Base-by-base conservation (phyloP, 2,888 invertebrate species). In the Abrostola triplasia region DNA sequence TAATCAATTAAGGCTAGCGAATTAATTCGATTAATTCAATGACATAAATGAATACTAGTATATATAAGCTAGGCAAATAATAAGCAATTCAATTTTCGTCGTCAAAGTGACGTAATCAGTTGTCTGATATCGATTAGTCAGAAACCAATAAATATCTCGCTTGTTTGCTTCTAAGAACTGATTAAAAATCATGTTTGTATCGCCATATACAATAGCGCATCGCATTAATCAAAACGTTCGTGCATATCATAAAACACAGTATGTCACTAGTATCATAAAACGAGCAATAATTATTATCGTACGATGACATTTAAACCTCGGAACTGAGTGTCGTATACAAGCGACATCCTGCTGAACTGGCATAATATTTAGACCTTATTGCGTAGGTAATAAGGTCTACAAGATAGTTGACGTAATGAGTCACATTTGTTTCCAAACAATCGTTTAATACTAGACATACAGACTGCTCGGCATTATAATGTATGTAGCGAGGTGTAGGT, bases 231-330 rank as follows among this genome's bases (percentile, higher is more conserved):
- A 79, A 53, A 53, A 10, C 36, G 49, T 35, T 36, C 44, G 40
- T 50, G 50, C 40, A 40, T 49, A 59, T 59, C 62, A 63, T 79
- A 64, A 76, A 79, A 68, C 63, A 73, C 69, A 65, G 41, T 65
- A 73, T 66, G 70, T 62, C 70, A 67, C 52, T 70, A 68, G 63
- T 79, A 71, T 79, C 70, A 70, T 71, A 73, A 69, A 79, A 71
- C 61, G 41, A 66, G 59, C 68, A 69, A 72, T 79, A 65, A 80
- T 72, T 80, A 61, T 50, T 80, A 84, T 84, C 84, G 83, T 79
- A 60, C 82, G 74, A 79, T 84, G 84, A 85, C 83, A 83, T 81
- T 80, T 74, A 68, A 71, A 75, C 56, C 64, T 71, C 73, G 73
- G 68, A 71, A 76, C 62, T 59, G 57, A 63, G 55, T 71, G 72